phyloP scores from a whole-genome alignment of 2,888 invertebrate genomes.

The Sarcophaga variegata region DNA sequence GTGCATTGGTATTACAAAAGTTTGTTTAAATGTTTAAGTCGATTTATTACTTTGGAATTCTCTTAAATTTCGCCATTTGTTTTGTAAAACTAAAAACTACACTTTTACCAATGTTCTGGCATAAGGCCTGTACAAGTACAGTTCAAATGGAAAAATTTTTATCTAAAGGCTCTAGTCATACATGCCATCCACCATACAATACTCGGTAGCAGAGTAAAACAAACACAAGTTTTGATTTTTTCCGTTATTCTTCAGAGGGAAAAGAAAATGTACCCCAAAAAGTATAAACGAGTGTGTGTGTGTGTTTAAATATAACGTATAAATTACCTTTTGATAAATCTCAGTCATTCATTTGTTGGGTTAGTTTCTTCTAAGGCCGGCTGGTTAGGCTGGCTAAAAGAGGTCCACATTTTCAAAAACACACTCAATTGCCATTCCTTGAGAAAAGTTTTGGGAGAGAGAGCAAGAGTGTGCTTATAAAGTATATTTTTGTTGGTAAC shows the following conservation, averaged over 20 bases:
- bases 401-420: conserved; percentile 14
- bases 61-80: conserved; percentile 77
- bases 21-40: conserved; percentile 69
- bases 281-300: neutral
- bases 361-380: conserved; percentile 37
- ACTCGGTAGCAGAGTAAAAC: conserved; percentile 4
- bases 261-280: conserved; percentile 21
- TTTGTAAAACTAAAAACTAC: conserved; percentile 75
- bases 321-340: conserved; percentile 82
- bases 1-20: conserved; percentile 13
- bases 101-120: conserved; percentile 37
- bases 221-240: neutral
- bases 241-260: neutral
- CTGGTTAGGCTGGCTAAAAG: conserved; percentile 9
- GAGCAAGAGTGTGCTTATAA: conserved; percentile 56
- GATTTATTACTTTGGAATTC: conserved; percentile 80
- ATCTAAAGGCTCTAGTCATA: conserved; percentile 69
- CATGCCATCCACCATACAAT: neutral
- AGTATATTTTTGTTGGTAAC: conserved; percentile 42
- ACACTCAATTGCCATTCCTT: conserved; percentile 3
- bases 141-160: conserved; percentile 60
- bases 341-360: conserved; percentile 75
- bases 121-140: conserved; percentile 39
- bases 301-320: conserved; percentile 59
- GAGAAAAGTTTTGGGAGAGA: neutral